phyloP scores from a whole-genome alignment of 2,797 vertebrate species.

The Spheniscus humboldti region DNA sequence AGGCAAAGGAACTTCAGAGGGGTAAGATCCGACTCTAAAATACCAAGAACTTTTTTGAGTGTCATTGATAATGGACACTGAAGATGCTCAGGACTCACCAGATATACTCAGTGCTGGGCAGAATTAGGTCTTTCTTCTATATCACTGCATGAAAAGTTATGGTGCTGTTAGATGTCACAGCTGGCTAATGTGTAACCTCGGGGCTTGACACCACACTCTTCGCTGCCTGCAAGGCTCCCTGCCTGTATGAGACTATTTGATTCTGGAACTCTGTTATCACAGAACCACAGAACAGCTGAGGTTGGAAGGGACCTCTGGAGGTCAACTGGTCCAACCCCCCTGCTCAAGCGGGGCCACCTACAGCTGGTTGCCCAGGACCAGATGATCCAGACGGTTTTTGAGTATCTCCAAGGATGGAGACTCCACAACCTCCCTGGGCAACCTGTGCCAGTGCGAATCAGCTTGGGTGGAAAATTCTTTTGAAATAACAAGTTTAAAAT shows the following conservation, averaged over 20 bases:
- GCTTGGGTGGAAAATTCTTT: not conserved
- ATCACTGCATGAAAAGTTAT: not conserved
- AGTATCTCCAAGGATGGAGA: not conserved
- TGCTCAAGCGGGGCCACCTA: not conserved
- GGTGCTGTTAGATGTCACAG: not conserved
- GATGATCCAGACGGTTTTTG: not conserved
- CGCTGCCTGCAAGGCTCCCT: not conserved
- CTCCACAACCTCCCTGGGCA: not conserved
- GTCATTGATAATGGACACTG: not conserved
- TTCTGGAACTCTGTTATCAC: not conserved
- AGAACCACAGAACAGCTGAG: not conserved
- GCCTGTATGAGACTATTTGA: not conserved
- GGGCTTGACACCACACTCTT: not conserved
- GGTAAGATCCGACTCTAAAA: not conserved
- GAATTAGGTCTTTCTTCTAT: not conserved
- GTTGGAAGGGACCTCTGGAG: not conserved
- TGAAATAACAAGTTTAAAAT: not conserved
- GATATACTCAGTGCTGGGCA: not conserved
- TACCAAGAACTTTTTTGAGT: not conserved
- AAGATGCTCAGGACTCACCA: not conserved
- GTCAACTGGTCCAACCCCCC: not conserved
- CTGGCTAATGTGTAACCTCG: not conserved
- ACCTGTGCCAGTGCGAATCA: not conserved
- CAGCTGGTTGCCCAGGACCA: not conserved
- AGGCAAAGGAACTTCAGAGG: not conserved